Conservation (phyloP, 1,140 invertebrate genomes). For the Drosophila elegans region DNA sequence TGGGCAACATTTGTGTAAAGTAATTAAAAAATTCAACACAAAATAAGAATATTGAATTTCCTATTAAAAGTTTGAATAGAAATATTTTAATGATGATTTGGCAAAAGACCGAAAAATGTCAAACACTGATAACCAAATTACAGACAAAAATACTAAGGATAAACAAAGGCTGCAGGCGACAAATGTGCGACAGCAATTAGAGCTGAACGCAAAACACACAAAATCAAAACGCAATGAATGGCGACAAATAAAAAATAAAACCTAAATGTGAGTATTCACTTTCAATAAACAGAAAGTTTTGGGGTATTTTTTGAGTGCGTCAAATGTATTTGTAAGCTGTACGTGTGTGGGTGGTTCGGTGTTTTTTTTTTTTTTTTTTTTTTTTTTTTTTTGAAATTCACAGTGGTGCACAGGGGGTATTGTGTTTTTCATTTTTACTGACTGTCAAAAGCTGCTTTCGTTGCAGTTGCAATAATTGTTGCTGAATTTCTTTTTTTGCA, state of each 20-base stretch:
- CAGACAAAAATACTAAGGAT: neutral
- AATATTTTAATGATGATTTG: conserved; percentile 1
- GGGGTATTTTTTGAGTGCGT: conserved; percentile 7
- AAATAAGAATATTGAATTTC: neutral
- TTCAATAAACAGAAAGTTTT: neutral
- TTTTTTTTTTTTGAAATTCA: neutral
- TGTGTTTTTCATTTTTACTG: conserved; percentile 6
- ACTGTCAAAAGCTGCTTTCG: conserved; percentile 50
- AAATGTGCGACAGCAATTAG: conserved; percentile 26
- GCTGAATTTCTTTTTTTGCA: conserved; percentile 23
- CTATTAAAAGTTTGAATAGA: neutral
- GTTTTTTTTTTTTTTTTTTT: conserved; percentile 1
- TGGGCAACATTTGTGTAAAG: neutral
- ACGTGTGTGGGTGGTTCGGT: conserved; percentile 11
- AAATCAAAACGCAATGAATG: conserved; percentile 36
- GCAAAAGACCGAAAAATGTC: neutral
- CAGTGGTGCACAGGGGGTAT: conserved; percentile 6
- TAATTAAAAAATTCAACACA: neutral
- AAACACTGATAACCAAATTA: conserved; percentile 9
- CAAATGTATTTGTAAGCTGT: conserved; percentile 15
- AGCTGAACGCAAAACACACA: conserved; percentile 15
- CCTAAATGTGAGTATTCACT: conserved; percentile 3
- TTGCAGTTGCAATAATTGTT: conserved; percentile 38
- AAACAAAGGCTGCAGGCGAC: conserved; percentile 9
- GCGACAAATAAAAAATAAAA: conserved; percentile 17